Percentiles rank a stretch among this genome's conserved stretches.
phyloP scores from a whole-genome alignment of 2,797 vertebrate genomes.

The Chiroxiphia lanceolata region DNA sequence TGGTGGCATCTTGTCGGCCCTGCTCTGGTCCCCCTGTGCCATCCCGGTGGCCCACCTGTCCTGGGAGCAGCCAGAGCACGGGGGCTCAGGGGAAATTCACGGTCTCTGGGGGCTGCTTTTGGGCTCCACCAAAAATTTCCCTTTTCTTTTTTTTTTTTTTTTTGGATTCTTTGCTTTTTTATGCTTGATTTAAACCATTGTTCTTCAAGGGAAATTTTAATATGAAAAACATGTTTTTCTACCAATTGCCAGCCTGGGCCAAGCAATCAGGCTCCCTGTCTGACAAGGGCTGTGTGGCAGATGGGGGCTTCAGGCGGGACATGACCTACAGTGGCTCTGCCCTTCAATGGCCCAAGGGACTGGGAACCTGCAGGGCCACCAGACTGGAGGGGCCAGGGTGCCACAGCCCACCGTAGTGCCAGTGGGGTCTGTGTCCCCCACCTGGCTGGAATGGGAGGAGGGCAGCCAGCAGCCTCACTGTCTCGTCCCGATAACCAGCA shows the following conservation, averaged over 20 bases:
- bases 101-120: background rate
- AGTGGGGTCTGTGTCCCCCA: accelerated
- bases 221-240: constrained; percentile 59
- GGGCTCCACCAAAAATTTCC: constrained; percentile 22
- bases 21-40: background rate
- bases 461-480: background rate
- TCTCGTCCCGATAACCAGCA: background rate
- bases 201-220: constrained; percentile 58
- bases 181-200: constrained; percentile 44
- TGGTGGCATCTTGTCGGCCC: background rate
- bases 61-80: background rate
- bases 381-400: accelerated
- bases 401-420: background rate
- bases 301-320: background rate
- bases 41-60: background rate
- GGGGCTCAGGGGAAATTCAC: background rate
- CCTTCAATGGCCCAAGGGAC: background rate
- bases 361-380: background rate
- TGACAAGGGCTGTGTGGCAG: background rate
- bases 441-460: accelerated
- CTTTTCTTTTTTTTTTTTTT: background rate
- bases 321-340: background rate
- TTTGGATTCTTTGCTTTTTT: background rate
- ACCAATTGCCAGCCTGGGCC: background rate
- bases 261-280: background rate